Evolutionary conservation across 2,797 vertebrate genomes (phyloP).

Genomic region (Helostoma temminkii): DNA sequence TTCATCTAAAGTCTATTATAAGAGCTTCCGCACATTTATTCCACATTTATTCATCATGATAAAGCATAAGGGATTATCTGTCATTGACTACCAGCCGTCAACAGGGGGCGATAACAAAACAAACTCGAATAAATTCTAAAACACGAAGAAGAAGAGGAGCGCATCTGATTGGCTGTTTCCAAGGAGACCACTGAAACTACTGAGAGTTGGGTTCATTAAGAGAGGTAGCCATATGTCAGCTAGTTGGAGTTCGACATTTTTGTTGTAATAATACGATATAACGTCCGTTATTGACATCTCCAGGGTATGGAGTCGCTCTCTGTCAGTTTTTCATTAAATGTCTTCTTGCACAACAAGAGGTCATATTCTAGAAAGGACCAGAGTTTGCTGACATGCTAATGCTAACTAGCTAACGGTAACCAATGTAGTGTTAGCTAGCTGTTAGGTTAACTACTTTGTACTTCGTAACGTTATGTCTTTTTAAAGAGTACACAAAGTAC

Average conservation of each 20-base stretch:
- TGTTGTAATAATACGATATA: not conserved
- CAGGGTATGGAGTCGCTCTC: accelerated
- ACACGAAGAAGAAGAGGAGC: slow-evolving; percentile 53
- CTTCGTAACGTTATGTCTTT: too few relatives aligned
- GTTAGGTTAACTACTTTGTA: too few relatives aligned
- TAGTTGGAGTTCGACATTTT: not conserved
- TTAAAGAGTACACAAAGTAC: not conserved
- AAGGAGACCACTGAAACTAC: slow-evolving; percentile 68
- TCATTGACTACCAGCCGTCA: not conserved
- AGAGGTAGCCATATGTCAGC: slow-evolving; percentile 67
- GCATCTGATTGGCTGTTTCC: slow-evolving; percentile 64
- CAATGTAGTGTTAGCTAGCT: slow-evolving; percentile 8
- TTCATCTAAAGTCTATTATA: too few relatives aligned
- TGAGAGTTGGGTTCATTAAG: slow-evolving; percentile 29
- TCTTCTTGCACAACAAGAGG: not conserved
- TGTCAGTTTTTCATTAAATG: not conserved
- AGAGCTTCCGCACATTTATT: too few relatives aligned
- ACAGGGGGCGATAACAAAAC: slow-evolving; percentile 22
- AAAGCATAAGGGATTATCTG: not conserved
- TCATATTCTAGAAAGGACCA: slow-evolving; percentile 19
- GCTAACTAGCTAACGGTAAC: slow-evolving; percentile 44
- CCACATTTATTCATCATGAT: too few relatives aligned
- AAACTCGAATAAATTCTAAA: accelerated
- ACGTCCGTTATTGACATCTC: accelerated
- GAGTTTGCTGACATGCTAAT: slow-evolving; percentile 51